Conservation (phyloP, 2,888 invertebrate species). For the Rhopalosiphum nymphaeae region DNA sequence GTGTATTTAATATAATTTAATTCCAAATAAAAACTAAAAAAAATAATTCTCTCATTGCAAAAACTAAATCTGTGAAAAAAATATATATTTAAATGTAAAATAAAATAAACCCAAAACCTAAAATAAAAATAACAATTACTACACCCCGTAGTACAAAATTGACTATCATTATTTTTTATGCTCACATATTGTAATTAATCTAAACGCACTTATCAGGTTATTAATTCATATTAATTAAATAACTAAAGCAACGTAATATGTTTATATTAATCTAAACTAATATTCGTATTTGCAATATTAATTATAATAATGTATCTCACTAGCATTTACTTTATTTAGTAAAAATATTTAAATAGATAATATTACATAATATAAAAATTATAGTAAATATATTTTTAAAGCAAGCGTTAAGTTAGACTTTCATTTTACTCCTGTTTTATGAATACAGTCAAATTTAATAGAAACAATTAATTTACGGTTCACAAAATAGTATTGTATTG, state of each 20-base stretch:
- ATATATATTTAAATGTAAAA: not conserved
- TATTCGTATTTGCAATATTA: not conserved
- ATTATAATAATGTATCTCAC: not conserved
- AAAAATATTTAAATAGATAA: not conserved
- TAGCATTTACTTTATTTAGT: not conserved
- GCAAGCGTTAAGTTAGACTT: not conserved
- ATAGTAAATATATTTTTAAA: not conserved
- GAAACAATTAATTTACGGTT: not conserved
- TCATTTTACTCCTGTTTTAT: not conserved
- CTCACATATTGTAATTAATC: not conserved
- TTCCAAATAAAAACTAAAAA: not conserved
- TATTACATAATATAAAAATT: not conserved
- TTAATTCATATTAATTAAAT: not conserved
- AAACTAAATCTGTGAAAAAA: not conserved
- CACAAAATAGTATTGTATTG: not conserved
- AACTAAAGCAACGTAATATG: not conserved
- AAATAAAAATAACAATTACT: not conserved
- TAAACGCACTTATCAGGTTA: not conserved
- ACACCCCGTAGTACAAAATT: not conserved
- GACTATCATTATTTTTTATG: not conserved
- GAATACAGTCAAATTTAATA: not conserved
- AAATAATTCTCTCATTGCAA: not conserved
- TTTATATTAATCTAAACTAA: slow-evolving; percentile 1
- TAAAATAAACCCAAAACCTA: not conserved
- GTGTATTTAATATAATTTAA: not conserved